A percentile compares a stretch with the other conserved stretches of the same genome.
phyloP scores from a whole-genome alignment of 30 jellyfish, hydroid and myxozoan species.

The Pelagia noctiluca region DNA sequence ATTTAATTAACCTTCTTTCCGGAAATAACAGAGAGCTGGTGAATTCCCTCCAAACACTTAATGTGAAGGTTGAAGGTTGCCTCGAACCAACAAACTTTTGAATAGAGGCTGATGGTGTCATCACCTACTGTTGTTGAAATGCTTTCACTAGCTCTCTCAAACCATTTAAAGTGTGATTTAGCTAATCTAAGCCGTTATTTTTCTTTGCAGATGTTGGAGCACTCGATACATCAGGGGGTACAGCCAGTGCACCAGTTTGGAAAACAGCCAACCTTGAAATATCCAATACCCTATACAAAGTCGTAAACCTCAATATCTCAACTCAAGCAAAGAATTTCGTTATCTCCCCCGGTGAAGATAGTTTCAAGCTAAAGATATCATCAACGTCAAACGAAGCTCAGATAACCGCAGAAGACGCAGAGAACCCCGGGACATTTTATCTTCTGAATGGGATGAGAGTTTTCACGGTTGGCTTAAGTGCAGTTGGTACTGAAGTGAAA shows the following conservation, averaged over 20 bases:
- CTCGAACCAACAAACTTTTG: too few species aligned
- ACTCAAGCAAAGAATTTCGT: slow-evolving; percentile 80
- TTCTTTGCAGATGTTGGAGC: slow-evolving; percentile 83
- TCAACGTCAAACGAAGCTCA: slow-evolving; percentile 86
- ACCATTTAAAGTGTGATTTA: too few species aligned
- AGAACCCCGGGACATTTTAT: slow-evolving; percentile 84
- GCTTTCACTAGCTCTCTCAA: too few species aligned
- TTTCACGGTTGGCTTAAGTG: slow-evolving; percentile 72
- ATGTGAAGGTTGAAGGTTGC: too few species aligned
- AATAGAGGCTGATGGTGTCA: too few species aligned
- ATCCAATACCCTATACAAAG: slow-evolving; percentile 73
- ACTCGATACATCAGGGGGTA: slow-evolving; percentile 88
- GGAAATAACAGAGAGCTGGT: too few species aligned
- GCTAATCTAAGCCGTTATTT: too few species aligned
- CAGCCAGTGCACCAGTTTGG: slow-evolving; percentile 91
- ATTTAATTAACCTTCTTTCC: too few species aligned
- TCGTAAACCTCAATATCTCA: slow-evolving; percentile 85
- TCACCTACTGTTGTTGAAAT: too few species aligned
- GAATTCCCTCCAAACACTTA: too few species aligned
- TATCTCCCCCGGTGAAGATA: slow-evolving; percentile 77
- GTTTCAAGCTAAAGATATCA: slow-evolving; percentile 81
- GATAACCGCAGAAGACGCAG: slow-evolving; percentile 92
- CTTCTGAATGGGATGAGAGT: slow-evolving; percentile 77
- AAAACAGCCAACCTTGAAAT: slow-evolving; percentile 90
- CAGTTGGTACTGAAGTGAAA: slow-evolving; percentile 80